phyloP scores from a whole-genome alignment of 2,113 vertebrate genomes.

The Siphamia tubifer region DNA sequence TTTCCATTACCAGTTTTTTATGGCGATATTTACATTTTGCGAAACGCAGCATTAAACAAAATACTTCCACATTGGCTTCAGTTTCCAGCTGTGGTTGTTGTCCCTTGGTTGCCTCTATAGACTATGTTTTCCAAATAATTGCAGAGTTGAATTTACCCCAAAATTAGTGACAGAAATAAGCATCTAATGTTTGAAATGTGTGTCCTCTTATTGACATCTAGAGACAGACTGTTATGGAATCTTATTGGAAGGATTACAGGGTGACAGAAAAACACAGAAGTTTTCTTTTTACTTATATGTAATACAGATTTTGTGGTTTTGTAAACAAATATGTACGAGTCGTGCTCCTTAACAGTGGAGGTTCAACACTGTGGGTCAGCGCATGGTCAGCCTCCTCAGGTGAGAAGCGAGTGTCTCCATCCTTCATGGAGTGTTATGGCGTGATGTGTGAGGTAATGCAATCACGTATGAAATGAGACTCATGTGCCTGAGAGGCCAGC shows the following conservation, averaged over 20 bases:
- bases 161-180: background rate
- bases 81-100: too few relatives aligned
- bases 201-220: background rate
- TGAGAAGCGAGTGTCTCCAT: too few relatives aligned
- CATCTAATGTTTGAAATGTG: background rate
- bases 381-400: background rate
- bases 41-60: too few relatives aligned
- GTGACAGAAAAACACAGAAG: background rate
- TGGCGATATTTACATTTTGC: too few relatives aligned
- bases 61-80: too few relatives aligned
- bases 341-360: too few relatives aligned
- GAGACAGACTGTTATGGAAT: background rate
- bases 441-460: slow-evolving; percentile 54
- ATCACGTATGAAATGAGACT: slow-evolving; percentile 64
- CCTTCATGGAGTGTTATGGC: background rate
- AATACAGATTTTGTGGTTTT: background rate
- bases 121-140: too few relatives aligned
- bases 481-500: slow-evolving; percentile 43
- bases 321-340: background rate
- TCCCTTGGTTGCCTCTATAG: too few relatives aligned
- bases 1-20: too few relatives aligned
- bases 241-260: background rate
- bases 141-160: too few relatives aligned
- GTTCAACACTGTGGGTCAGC: background rate
- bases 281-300: background rate